Base-by-base conservation (phyloP, 2,113 vertebrate species). In the Microtus montanus region DNA sequence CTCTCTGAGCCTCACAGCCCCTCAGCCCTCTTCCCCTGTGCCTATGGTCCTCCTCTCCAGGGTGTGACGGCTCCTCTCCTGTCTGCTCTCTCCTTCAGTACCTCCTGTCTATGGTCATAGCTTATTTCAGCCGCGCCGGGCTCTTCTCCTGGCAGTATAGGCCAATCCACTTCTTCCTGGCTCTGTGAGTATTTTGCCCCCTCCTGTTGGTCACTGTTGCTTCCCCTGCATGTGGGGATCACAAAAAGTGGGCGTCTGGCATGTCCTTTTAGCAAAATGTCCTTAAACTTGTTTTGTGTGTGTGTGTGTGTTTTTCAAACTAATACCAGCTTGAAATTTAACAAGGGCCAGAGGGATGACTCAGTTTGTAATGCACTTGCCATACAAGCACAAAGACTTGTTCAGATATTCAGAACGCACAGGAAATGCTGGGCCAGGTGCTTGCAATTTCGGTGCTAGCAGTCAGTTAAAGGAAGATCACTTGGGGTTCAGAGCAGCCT, bases 81-180 rank as follows among this genome's bases (percentile, higher is more conserved):
- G 41, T 86, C 58, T 35, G 11, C 49, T 84, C 44, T 95, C 30
- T 26, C 89, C 35, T 7, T n/a, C 91, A 97, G 96, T 96, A 97
- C 20, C 96, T 96, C 20, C 73, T 97, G 14, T 33, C 90, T 2
- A 96, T 96, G 96, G 94, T 96, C 20, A 68, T 96, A 0, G 89
- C 90, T 0, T 97, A 97, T 13, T 96, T 97, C 12, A 94, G 75
- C 61, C 19, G 75, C 0, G 93, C 88, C 1, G 80, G 96, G 13
- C 95, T 95, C 70, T 82, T 94, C 63, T 49, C 54, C 64, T 97
- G 96, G 85, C 95, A 96, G 30, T 95, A 87, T 70, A 71, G 13
- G 13, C 77, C 80, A 0, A 87, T 96, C 3, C 94, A 97, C 5
- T 96, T 96, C 95, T 97, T 97, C 85, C 38, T 97, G 12, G 97